Evolutionary conservation across 2,797 vertebrate genomes (phyloP).

Genomic region (Sebastes trivittatus): DNA sequence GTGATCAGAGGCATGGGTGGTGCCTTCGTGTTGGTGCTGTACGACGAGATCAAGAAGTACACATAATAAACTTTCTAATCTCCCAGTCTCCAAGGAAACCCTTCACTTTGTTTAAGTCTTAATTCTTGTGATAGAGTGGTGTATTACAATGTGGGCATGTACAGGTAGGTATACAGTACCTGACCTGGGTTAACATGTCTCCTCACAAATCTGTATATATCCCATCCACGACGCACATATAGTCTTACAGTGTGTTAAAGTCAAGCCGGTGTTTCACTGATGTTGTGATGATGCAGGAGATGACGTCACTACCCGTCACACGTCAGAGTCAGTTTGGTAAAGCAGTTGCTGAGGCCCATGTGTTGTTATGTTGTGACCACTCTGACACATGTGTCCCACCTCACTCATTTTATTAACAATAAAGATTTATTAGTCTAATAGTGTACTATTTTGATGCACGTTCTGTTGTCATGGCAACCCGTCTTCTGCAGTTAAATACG

Average conservation of each 20-base stretch:
- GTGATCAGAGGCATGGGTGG: slow-evolving; percentile 98
- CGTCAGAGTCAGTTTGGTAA: slow-evolving; percentile 24
- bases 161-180: slow-evolving; percentile 1
- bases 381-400: slow-evolving; percentile 60
- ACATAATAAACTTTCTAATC: slow-evolving; percentile 81
- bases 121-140: slow-evolving; percentile 80
- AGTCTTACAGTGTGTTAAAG: slow-evolving; percentile 31
- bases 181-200: slow-evolving; percentile 26
- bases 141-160: slow-evolving; percentile 65
- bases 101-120: slow-evolving; percentile 81
- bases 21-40: slow-evolving; percentile 97
- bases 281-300: slow-evolving; percentile 22
- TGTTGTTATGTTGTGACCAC: slow-evolving; percentile 60
- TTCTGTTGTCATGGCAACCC: not conserved
- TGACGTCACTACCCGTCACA: slow-evolving; percentile 22
- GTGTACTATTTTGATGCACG: slow-evolving; percentile 18
- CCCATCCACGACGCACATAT: slow-evolving; percentile 26
- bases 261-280: slow-evolving; percentile 41
- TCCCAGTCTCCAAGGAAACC: slow-evolving; percentile 56
- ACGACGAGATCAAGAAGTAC: slow-evolving; percentile 98
- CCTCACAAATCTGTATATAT: slow-evolving; percentile 68
- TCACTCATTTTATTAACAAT: slow-evolving; percentile 80
- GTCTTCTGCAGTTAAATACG: not conserved
- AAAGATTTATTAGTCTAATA: slow-evolving; percentile 62
- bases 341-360: slow-evolving; percentile 46